Percentiles rank a stretch among this genome's conserved stretches.
phyloP scores from a whole-genome alignment of 2,113 vertebrate species.

The Ciconia stormi region DNA sequence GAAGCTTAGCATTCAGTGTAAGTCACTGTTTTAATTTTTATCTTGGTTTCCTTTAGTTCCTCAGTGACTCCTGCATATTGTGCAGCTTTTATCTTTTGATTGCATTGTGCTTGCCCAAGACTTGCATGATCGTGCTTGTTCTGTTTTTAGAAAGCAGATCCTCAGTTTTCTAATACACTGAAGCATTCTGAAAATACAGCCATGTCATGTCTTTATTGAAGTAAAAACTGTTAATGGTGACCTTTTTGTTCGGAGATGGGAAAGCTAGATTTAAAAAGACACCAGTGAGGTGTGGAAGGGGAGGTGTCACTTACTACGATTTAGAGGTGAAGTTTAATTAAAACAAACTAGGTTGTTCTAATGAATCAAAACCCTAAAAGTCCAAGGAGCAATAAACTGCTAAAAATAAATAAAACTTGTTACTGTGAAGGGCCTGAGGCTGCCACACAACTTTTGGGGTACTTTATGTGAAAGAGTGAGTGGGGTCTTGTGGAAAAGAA shows the following conservation, averaged over 20 bases:
- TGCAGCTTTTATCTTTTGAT: background rate
- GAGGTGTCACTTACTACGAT: background rate
- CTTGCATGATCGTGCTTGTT: background rate
- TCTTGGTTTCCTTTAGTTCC: background rate
- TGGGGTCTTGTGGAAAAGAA: background rate
- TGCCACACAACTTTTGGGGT: background rate
- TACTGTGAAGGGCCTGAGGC: background rate
- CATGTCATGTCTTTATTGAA: background rate
- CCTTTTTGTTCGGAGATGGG: background rate
- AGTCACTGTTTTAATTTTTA: background rate
- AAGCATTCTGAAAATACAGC: background rate
- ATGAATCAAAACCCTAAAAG: background rate
- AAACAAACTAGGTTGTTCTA: background rate
- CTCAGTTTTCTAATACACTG: background rate
- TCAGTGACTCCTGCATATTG: background rate
- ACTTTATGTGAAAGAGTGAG: background rate
- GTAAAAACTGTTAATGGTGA: background rate
- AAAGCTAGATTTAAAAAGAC: background rate
- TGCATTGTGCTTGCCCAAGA: background rate
- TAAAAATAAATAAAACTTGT: background rate
- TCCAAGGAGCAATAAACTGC: background rate
- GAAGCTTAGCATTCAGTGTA: background rate
- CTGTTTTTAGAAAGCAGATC: conserved; percentile 21
- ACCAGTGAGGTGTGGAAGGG: background rate
- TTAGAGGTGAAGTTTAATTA: background rate